Conservation (phyloP, 2,888 invertebrate genomes). For the Hoplodrina blanda region DNA sequence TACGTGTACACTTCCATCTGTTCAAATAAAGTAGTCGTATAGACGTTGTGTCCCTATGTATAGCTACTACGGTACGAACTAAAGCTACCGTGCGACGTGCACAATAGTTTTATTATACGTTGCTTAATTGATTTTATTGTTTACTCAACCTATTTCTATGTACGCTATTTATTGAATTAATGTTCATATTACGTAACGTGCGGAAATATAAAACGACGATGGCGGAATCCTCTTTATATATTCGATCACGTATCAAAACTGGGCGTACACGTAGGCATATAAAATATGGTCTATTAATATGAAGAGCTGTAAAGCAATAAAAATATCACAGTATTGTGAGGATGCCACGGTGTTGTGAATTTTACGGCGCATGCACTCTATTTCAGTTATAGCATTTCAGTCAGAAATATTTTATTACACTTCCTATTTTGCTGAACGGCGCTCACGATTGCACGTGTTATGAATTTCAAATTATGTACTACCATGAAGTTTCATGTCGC, state of each 20-base stretch:
- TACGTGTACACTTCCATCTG: slow-evolving; percentile 77
- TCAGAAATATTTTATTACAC: slow-evolving; percentile 84
- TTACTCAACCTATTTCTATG: slow-evolving; percentile 26
- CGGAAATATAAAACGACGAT: slow-evolving; percentile 30
- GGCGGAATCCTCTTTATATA: slow-evolving; percentile 28
- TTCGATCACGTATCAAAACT: slow-evolving; percentile 50
- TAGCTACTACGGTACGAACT: slow-evolving; percentile 6
- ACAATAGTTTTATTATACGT: slow-evolving; percentile 37
- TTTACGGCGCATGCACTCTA: slow-evolving; percentile 80
- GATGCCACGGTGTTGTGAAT: slow-evolving; percentile 68
- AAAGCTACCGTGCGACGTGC: slow-evolving; percentile 30
- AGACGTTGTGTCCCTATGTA: slow-evolving; percentile 26
- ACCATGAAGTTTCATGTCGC: slow-evolving; percentile 70
- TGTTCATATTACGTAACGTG: slow-evolving; percentile 34
- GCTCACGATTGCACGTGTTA: slow-evolving; percentile 83
- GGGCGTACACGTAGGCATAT: slow-evolving; percentile 45
- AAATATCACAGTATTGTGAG: slow-evolving; percentile 62
- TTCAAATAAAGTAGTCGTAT: slow-evolving; percentile 73
- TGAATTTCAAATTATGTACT: slow-evolving; percentile 82
- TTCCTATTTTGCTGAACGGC: slow-evolving; percentile 83
- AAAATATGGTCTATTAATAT: slow-evolving; percentile 58
- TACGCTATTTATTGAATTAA: slow-evolving; percentile 32
- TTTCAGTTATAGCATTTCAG: slow-evolving; percentile 84
- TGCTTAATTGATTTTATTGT: slow-evolving; percentile 58
- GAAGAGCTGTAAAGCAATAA: slow-evolving; percentile 61